Conservation (phyloP, 2,797 vertebrate species). For the Galagoides demidoff region DNA sequence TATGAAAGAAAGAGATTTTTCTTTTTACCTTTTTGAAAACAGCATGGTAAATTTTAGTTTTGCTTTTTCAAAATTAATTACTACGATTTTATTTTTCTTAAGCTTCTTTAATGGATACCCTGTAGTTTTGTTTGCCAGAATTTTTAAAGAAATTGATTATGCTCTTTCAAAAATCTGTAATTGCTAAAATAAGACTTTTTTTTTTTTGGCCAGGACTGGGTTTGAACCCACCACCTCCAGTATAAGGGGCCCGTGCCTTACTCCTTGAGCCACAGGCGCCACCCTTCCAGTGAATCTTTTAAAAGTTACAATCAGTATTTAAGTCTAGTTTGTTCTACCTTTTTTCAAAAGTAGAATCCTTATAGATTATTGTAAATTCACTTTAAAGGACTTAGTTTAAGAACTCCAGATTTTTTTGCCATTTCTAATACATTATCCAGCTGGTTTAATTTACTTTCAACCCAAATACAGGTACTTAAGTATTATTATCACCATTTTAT, state of each 20-base stretch:
- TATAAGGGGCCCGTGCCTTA: too few species aligned
- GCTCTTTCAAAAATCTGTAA: constrained; percentile 28
- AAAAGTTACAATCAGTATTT: not conserved
- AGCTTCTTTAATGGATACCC: not conserved
- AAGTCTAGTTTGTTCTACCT: not conserved
- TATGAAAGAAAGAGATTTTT: not conserved
- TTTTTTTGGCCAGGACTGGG: too few species aligned
- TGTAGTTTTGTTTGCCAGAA: constrained; percentile 11
- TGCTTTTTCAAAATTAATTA: constrained; percentile 57
- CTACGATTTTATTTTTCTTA: constrained; percentile 31
- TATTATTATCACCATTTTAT: constrained; percentile 16
- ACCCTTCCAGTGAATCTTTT: not conserved
- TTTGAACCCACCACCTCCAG: too few species aligned
- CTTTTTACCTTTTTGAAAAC: constrained; percentile 43
- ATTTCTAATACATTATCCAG: not conserved
- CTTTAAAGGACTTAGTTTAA: constrained; percentile 16
- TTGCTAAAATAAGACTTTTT: constrained; percentile 25
- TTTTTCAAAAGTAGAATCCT: constrained; percentile 45
- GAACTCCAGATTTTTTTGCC: not conserved
- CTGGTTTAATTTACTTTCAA: not conserved
- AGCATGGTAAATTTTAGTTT: constrained; percentile 14
- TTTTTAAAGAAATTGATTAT: not conserved
- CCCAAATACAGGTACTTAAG: not conserved
- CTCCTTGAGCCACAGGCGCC: too few species aligned
- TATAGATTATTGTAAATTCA: constrained; percentile 45